Percentiles rank a stretch among this genome's conserved stretches.
Evolutionary conservation across 2,888 invertebrate species (phyloP).

Genomic region (Therioaphis trifolii): DNA sequence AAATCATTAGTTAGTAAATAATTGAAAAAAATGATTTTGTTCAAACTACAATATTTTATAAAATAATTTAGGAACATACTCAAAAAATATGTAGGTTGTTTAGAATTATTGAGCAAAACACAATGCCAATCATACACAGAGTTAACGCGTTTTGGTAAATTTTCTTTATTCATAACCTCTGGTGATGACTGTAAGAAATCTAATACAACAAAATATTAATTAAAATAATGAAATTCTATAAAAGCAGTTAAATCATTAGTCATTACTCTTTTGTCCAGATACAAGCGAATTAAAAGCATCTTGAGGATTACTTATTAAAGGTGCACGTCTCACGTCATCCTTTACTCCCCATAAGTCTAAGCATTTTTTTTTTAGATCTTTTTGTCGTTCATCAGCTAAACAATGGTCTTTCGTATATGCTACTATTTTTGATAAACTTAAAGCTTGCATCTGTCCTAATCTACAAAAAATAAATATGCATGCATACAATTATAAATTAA

Average conservation of each 20-base stretch:
- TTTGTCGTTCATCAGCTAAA: constrained; percentile 79
- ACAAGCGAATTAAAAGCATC: constrained; percentile 30
- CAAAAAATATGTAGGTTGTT: constrained; percentile 74
- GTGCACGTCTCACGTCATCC: constrained; percentile 61
- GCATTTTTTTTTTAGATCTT: constrained; percentile 78
- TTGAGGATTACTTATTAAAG: constrained; percentile 48
- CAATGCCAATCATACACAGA: constrained; percentile 78
- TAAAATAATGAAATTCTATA: neutral
- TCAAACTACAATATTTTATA: no score
- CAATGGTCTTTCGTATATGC: constrained; percentile 80
- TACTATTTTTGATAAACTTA: constrained; percentile 84
- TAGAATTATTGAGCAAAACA: constrained; percentile 69
- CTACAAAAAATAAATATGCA: constrained; percentile 69
- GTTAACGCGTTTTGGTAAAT: constrained; percentile 65
- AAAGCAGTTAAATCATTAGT: neutral
- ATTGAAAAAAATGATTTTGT: no score
- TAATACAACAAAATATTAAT: constrained; percentile 37
- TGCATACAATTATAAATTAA: no score
- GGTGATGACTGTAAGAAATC: constrained; percentile 54
- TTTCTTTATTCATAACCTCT: constrained; percentile 49
- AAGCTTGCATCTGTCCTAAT: constrained; percentile 79
- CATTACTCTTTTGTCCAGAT: constrained; percentile 32
- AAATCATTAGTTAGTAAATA: no score
- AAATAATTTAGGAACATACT: constrained; percentile 70
- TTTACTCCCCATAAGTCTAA: constrained; percentile 81